Evolutionary conservation across 2,113 vertebrate species (phyloP).

Genomic region (Gnathonemus echidnorhynchus): DNA sequence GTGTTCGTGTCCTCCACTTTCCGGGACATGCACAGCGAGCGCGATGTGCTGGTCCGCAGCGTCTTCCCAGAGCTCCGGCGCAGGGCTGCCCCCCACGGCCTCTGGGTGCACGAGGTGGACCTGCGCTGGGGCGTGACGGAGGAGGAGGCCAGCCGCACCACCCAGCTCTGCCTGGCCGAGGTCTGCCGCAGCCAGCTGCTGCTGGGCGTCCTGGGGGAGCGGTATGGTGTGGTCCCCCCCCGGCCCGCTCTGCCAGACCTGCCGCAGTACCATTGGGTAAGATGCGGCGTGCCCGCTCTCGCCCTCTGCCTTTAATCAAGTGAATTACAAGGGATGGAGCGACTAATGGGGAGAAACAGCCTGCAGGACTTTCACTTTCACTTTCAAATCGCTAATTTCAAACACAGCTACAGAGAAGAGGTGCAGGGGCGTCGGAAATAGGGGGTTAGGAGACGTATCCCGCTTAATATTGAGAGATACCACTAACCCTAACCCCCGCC

Average conservation of each 20-base stretch:
- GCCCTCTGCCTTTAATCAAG: background rate
- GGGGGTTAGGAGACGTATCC: background rate
- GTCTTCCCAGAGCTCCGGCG: slow-evolving; percentile 75
- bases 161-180: slow-evolving; percentile 73
- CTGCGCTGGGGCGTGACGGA: slow-evolving; percentile 83
- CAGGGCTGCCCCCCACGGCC: slow-evolving; percentile 51
- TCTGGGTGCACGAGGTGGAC: slow-evolving; percentile 74
- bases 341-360: background rate
- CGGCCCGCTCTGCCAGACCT: slow-evolving; percentile 64
- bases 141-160: slow-evolving; percentile 65
- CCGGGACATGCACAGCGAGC: slow-evolving; percentile 80
- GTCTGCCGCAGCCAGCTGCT: slow-evolving; percentile 75
- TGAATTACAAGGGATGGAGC: background rate
- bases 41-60: slow-evolving; percentile 66
- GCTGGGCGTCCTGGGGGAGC: slow-evolving; percentile 73
- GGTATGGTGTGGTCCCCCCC: slow-evolving; percentile 68
- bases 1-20: slow-evolving; percentile 86
- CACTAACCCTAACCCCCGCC: no score
- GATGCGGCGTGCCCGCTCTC: background rate
- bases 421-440: background rate
- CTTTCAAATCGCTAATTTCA: background rate
- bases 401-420: background rate
- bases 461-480: no score
- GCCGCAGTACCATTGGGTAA: slow-evolving; percentile 77
- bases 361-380: background rate